These are phyloP conservation scores for Coptodon rendalli DNA, from an alignment of 2,113 vertebrate genomes.

Conservation along the genomic window DNA sequence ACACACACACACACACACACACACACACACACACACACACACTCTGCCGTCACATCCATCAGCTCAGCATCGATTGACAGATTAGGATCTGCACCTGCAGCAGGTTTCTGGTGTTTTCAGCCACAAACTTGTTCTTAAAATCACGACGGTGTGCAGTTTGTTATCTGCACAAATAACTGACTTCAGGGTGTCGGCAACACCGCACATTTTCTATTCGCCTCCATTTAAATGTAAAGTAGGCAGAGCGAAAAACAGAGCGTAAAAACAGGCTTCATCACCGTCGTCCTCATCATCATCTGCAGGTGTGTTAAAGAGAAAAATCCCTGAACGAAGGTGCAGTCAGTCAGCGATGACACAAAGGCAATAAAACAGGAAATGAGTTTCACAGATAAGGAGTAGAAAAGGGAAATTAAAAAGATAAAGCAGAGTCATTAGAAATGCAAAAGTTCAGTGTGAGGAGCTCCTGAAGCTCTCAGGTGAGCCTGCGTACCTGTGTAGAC, in stretches of 20 bases:
- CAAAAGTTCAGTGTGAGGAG: not conserved
- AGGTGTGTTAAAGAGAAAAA: not conserved
- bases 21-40: too few relatives aligned
- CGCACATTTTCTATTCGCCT: not conserved
- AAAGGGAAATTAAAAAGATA: not conserved
- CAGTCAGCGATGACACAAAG: not conserved
- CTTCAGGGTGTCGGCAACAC: not conserved
- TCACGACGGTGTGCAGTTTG: not conserved
- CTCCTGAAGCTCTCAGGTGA: not conserved
- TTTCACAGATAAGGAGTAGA: not conserved
- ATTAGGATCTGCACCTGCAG: slow-evolving; percentile 11
- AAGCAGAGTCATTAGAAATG: not conserved
- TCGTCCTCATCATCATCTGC: not conserved
- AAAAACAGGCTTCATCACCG: not conserved
- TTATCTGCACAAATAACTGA: not conserved
- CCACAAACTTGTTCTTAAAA: not conserved
- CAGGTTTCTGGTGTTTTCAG: not conserved
- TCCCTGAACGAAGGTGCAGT: not conserved
- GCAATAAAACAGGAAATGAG: not conserved
- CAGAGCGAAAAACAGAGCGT: not conserved
- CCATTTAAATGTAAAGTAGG: slow-evolving; percentile 21
- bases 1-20: not conserved
- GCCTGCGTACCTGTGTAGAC: not conserved
- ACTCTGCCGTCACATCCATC: not conserved
- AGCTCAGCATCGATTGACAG: not conserved